These are phyloP conservation scores for Cyprinodon variegatus DNA, from an alignment of 2,113 vertebrate species.

Conservation along the genomic window DNA sequence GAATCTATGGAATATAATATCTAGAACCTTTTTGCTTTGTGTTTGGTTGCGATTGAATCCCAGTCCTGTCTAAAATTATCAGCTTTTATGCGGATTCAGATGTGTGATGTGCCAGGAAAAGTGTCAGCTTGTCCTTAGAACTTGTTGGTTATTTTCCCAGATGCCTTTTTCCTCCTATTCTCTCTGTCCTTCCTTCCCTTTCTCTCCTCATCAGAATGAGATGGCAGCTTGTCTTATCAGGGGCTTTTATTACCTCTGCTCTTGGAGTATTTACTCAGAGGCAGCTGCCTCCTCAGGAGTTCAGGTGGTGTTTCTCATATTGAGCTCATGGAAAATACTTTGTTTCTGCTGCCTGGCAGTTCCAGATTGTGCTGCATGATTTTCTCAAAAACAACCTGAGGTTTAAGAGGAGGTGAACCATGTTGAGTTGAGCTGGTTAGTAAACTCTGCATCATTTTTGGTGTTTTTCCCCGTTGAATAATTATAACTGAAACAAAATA, in stretches of 20 bases:
- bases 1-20: conserved; percentile 5
- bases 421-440: neutral
- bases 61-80: neutral
- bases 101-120: conserved; percentile 28
- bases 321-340: conserved; percentile 14
- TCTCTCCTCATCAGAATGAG: neutral
- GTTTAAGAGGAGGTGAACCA: too few relatives aligned
- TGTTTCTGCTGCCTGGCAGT: conserved; percentile 22
- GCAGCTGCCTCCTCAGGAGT: neutral
- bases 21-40: neutral
- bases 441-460: neutral
- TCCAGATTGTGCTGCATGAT: neutral
- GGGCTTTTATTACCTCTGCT: neutral
- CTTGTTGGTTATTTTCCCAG: conserved; percentile 35
- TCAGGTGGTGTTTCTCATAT: neutral
- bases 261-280: neutral
- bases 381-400: neutral
- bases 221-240: neutral
- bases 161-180: conserved; percentile 43
- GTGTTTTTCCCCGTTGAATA: neutral
- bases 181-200: conserved; percentile 16
- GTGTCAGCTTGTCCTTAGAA: conserved; percentile 12
- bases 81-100: neutral
- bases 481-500: too few relatives aligned
- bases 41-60: conserved; percentile 2